Evolutionary conservation across 1,140 invertebrate species (phyloP), one percentile per base, ranked within the genome.

Genomic region (Anoplophora glabripennis): DNA sequence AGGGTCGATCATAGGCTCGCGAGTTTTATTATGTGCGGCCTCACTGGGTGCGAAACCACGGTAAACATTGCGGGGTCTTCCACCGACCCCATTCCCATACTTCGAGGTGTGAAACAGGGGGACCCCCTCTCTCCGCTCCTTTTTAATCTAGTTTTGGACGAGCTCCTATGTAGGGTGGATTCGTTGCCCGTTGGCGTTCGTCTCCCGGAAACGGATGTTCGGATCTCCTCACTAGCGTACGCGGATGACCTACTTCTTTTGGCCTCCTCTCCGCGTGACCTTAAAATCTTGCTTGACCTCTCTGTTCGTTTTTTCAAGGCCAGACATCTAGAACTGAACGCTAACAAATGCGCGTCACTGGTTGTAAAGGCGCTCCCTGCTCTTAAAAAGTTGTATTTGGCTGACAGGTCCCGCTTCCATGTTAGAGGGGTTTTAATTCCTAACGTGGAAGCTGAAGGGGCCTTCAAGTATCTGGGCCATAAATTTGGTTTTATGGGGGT

Each of bases 221-320:
- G 18, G 3, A 41, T 72, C 0, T 66, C 67, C 0, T 53, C 64
- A 0, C 38, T 76, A 12, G 74, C 72, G 0, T 78, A 74, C 45
- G 76, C 75, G 0, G 76, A 78, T 41, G 77, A 79, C 49, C 38
- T 78, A 1, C 61, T 74, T 8, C 47, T 79, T 4, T 10, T 78
- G 0, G 58, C 68, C 5, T 5, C 21, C 21, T 28, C 21, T 28
- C 21, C 21, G 72, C 0, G 57, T 70, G 3, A 64, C 40, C n/a
- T 7, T 44, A 5, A 3, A n/a, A n/a, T n/a, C n/a, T n/a, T 58
- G 7, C 46, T 68, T 5, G 15, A 45, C 1, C 11, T 0, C 1
- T 28, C 8, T 12, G 18, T 12, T 0, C 8, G n/a, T 14, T 67
- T 63, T 40, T 62, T 65, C 15, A 35, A 51, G 5, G 15, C 17